Percentiles rank a stretch among this genome's conserved stretches.
Evolutionary conservation across 1,140 invertebrate genomes (phyloP).

Genomic region (Solenopsis fugax): DNA sequence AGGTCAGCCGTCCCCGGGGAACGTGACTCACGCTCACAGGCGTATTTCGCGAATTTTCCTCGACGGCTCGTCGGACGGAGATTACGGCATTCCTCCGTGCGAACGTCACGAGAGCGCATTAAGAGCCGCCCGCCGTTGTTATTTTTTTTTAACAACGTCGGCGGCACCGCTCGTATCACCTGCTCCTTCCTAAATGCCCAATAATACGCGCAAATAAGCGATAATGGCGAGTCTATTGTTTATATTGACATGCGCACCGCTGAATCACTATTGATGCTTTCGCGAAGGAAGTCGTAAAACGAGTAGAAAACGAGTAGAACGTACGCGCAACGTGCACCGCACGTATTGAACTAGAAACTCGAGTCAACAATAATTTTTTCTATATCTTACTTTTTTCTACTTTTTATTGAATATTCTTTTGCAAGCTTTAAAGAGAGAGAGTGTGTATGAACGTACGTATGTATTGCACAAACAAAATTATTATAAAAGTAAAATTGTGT

Average conservation of each 20-base stretch:
- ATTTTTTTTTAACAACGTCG: neutral
- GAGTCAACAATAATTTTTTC: neutral
- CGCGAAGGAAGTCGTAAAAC: constrained; percentile 30
- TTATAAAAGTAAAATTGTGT: neutral
- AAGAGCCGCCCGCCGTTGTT: neutral
- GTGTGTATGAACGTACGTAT: neutral
- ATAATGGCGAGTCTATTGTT: constrained; percentile 52
- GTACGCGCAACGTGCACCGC: neutral
- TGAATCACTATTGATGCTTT: constrained; percentile 44
- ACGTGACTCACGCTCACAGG: constrained; percentile 54
- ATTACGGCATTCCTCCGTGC: constrained; percentile 53
- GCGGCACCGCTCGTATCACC: neutral
- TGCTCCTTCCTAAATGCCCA: constrained; percentile 11
- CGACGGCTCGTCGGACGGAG: neutral
- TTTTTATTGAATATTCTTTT: neutral
- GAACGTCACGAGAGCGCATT: constrained; percentile 44
- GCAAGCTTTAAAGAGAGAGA: neutral
- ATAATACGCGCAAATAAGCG: constrained; percentile 13
- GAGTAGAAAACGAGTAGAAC: neutral
- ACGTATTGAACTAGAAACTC: neutral
- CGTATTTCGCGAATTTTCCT: constrained; percentile 36
- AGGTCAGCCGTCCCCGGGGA: constrained; percentile 14
- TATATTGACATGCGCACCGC: neutral
- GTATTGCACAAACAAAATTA: neutral
- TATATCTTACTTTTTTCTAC: neutral